Percentiles rank a stretch among this genome's conserved stretches.
Evolutionary conservation across 1,140 invertebrate genomes (phyloP).

Genomic region (Hermetia illucens): DNA sequence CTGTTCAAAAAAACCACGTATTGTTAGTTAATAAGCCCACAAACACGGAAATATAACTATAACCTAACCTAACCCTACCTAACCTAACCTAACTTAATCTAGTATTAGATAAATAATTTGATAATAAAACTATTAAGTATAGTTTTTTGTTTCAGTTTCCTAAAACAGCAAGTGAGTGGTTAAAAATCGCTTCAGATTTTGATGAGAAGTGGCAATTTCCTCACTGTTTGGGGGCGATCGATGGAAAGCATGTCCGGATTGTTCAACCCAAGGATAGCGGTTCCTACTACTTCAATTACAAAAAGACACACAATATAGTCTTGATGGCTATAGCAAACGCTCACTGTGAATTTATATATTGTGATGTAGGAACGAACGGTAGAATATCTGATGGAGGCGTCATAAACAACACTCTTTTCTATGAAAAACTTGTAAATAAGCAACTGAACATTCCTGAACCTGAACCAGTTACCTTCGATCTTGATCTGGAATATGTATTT

Average conservation of each 20-base stretch:
- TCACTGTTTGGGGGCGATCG: constrained; percentile 25
- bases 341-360: constrained; percentile 29
- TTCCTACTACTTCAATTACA: constrained; percentile 33
- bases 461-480: no score
- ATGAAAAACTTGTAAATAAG: no score
- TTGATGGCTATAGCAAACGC: constrained; percentile 33
- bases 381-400: constrained; percentile 31
- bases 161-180: constrained; percentile 13
- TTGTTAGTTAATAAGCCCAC: no score
- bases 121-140: no score
- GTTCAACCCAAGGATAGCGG: constrained; percentile 18
- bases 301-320: constrained; percentile 29
- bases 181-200: constrained; percentile 16
- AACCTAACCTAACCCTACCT: no score
- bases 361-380: constrained; percentile 31
- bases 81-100: no score
- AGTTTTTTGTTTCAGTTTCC: constrained; percentile 3
- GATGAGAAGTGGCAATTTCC: constrained; percentile 22
- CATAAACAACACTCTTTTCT: constrained; percentile 22
- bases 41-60: no score
- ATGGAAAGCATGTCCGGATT: constrained; percentile 22
- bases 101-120: no score
- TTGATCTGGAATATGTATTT: no score
- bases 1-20: no score
- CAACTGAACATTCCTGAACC: no score